Conservation (phyloP, 2,113 vertebrate genomes). For the Microtus richardsoni region DNA sequence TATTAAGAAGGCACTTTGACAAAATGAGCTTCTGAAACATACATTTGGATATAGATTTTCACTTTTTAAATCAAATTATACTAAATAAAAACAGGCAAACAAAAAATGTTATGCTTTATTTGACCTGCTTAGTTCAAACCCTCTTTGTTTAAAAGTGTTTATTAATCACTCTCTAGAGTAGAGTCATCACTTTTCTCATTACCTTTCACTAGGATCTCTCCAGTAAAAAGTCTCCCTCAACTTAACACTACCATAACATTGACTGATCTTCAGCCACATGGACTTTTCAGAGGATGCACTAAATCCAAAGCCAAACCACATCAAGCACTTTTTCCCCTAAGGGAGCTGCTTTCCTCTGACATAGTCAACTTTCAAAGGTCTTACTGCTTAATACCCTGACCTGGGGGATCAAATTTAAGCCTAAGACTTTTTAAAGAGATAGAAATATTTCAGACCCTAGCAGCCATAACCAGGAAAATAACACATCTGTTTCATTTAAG, state of each 20-base stretch:
- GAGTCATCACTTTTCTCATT: rapidly evolving
- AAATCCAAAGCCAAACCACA: neutral
- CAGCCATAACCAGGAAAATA: neutral
- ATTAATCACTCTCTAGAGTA: too few species aligned
- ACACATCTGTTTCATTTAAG: neutral
- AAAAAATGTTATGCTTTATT: neutral
- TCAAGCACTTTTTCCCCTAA: neutral
- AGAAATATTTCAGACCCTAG: neutral
- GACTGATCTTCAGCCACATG: neutral
- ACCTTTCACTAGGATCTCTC: neutral
- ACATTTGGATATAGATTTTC: neutral
- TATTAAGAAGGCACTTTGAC: neutral
- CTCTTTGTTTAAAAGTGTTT: neutral
- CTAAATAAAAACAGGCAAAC: neutral
- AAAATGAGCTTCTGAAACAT: neutral
- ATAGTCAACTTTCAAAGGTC: neutral
- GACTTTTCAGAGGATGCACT: neutral
- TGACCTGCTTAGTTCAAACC: neutral
- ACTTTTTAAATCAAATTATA: neutral
- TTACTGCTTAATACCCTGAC: neutral
- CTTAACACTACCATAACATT: neutral
- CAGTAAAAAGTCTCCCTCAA: neutral
- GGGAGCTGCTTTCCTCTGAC: neutral
- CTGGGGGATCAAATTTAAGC: neutral
- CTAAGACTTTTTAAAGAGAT: neutral